Base-by-base conservation (phyloP, 2,888 invertebrate species). In the Fragum sueziense region DNA sequence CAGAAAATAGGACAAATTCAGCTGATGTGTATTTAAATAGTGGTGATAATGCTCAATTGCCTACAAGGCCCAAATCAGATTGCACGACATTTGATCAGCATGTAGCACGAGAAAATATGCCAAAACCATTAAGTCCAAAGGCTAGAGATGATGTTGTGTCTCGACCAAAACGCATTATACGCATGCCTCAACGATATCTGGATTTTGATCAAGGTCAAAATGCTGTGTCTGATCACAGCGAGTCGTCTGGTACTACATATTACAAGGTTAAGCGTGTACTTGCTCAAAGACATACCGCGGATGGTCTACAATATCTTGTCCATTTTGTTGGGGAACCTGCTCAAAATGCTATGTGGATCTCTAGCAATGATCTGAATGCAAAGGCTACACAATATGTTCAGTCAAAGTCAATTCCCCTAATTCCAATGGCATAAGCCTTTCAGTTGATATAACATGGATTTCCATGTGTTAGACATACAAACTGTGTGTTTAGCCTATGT, bases 251-350 rank as follows among this genome's bases (percentile, higher is more conserved):
- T 20, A n/a, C 22, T n/a, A 67, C 59, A 9, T 61, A 37, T 51
- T 25, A 33, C 0, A 79, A 81, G 52, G 41, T 79, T 9, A 84
- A 78, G 41, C 59, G 75, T 17, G 68, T 84, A 29, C 25, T 84
- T 1, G 79, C 74, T 33, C 79, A 84, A 69, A 72, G 79, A 34
- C 52, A 79, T 22, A 76, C 76, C 29, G 11, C 47, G 52, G 62
- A 65, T 61, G 74, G 74, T 41, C 7, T 76, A 11, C 70, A 81
- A 52, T 79, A 71, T 79, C 70, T 84, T 31, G 74, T 74, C 6
- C 80, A 80, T 11, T 51, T 75, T 34, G 59, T 65, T n/a, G 77
- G 83, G 27, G 75, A 80, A 74, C 79, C 82, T 54, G 54, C 77
- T 33, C 72, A 81, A 65, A 78, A 74, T 68, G 68, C 77, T 31